Evolutionary conservation across 2,888 invertebrate species (phyloP).

Genomic region (Hypercompe scribonia): DNA sequence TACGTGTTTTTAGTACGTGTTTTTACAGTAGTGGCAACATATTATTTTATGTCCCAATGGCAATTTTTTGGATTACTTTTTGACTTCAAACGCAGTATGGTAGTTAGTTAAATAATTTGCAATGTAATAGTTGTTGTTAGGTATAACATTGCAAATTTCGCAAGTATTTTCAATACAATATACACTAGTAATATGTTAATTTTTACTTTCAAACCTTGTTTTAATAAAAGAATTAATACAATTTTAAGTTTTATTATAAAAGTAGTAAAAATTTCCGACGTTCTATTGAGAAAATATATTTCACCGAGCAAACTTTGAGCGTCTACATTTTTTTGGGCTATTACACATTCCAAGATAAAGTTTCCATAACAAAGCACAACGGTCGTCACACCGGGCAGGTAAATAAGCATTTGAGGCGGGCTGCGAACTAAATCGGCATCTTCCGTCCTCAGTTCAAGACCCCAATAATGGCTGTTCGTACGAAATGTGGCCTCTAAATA

Average conservation of each 20-base stretch:
- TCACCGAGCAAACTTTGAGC: slow-evolving; percentile 22
- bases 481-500: slow-evolving; percentile 69
- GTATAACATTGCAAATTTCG: too few species aligned
- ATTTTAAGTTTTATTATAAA: not conserved
- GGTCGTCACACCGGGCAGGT: slow-evolving; percentile 35
- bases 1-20: not conserved
- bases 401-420: slow-evolving; percentile 56
- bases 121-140: too few species aligned
- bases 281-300: not conserved
- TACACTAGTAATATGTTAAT: not conserved
- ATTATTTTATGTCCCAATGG: not conserved
- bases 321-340: slow-evolving; percentile 21
- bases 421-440: slow-evolving; percentile 59
- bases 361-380: slow-evolving; percentile 44
- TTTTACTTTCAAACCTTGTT: not conserved
- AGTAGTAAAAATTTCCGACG: not conserved
- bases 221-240: not conserved
- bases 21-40: too few species aligned
- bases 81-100: not conserved
- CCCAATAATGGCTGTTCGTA: slow-evolving; percentile 69
- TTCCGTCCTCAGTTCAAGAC: slow-evolving; percentile 62
- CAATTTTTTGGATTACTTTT: not conserved
- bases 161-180: too few species aligned
- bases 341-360: slow-evolving; percentile 37
- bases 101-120: too few species aligned